Evolutionary conservation across 2,797 vertebrate genomes (phyloP), one percentile per base, ranked within the genome.

Genomic region (Liasis olivaceus): DNA sequence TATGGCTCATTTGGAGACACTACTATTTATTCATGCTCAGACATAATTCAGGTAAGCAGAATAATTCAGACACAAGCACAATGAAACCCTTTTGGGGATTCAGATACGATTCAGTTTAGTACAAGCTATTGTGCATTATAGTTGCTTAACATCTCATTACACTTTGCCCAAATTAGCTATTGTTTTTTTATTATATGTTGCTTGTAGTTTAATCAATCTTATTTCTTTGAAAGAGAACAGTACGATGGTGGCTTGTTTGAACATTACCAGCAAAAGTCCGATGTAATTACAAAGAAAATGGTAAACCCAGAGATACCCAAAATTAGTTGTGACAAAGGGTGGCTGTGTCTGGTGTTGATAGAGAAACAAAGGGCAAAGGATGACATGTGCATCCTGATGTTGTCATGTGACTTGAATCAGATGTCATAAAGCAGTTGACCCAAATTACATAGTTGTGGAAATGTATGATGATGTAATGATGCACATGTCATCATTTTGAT

Each of bases 201-300:
- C 8, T 95, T 87, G 0, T 87, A 90, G 59, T 77, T 94, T 88
- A 77, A 88, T 36, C 36, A 93, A 92, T 86, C 90, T 13, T 92
- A 5, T 92, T 95, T 95, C 85, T 91, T 93, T 93, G 66, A 86
- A 0, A 58, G 62, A 20, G 31, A 17, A 8, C n/a, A 72, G 31
- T 20, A 58, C 92, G 95, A 93, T 92, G 15, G 31, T 28, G 56
- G 91, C 89, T 4, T 89, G n/a, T 96, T 94, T 93, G 90, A 94
- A 42, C 26, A 91, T 58, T 11, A 88, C 94, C 95, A 96, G 84
- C 89, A 89, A 54, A 95, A 94, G 31, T 51, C 31, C 92, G 87
- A 91, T 64, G 91, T 42, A 87, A 54, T 96, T 94, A 77, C 69
- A 88, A 81, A 36, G 60, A 91, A 64, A 94, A 28, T 28, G 1